phyloP scores from a whole-genome alignment of 2,797 vertebrate species.

The Podarcis lilfordi region DNA sequence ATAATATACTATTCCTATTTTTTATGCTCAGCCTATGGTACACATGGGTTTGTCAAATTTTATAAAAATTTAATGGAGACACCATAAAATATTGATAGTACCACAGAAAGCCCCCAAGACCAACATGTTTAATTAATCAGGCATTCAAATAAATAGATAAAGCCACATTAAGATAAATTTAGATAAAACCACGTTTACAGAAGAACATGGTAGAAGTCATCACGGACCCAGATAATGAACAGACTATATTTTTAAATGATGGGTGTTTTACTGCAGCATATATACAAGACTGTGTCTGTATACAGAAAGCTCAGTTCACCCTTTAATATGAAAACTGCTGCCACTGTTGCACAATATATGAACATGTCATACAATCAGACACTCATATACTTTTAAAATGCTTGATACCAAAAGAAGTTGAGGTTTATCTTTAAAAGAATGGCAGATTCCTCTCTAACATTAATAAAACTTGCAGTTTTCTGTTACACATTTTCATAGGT shows the following conservation, averaged over 20 bases:
- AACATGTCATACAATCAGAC: neutral
- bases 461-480: neutral
- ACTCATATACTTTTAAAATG: neutral
- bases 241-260: neutral
- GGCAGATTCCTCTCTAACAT: neutral
- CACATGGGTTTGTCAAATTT: neutral
- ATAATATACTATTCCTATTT: neutral
- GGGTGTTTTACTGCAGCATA: neutral
- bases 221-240: neutral
- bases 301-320: neutral
- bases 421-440: neutral
- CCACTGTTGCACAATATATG: neutral
- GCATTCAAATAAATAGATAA: neutral
- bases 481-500: neutral
- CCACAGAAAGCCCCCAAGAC: neutral
- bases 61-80: neutral
- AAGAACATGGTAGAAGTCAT: neutral
- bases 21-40: neutral
- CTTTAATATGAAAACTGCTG: conserved; percentile 9
- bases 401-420: conserved; percentile 8
- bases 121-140: neutral
- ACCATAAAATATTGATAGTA: neutral
- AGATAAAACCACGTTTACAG: neutral
- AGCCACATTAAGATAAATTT: neutral
- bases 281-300: neutral